phyloP scores from a whole-genome alignment of 1,140 invertebrate genomes.

The Drosophila nannoptera region DNA sequence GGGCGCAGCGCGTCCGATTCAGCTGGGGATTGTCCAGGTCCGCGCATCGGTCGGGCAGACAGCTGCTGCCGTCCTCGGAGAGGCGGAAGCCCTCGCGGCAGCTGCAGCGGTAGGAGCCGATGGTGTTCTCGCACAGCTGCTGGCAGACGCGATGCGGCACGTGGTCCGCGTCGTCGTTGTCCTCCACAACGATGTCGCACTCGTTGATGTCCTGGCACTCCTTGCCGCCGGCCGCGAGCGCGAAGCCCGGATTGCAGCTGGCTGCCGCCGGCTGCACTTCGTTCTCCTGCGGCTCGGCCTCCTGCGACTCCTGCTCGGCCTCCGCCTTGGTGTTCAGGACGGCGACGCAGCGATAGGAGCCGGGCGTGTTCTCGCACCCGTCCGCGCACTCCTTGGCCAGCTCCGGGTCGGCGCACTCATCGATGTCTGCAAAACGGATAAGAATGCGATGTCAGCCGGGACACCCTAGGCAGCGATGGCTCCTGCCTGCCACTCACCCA shows the following conservation, averaged over 20 bases:
- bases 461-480: background rate
- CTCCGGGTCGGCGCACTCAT: slow-evolving; percentile 83
- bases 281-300: background rate
- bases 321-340: slow-evolving; percentile 35
- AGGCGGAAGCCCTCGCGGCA: slow-evolving; percentile 79
- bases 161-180: slow-evolving; percentile 62
- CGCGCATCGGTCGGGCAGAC: slow-evolving; percentile 65
- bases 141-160: slow-evolving; percentile 80
- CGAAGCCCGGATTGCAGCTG: slow-evolving; percentile 82
- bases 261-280: too few species aligned
- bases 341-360: slow-evolving; percentile 84
- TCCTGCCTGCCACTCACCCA: slow-evolving; percentile 60
- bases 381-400: slow-evolving; percentile 81
- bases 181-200: slow-evolving; percentile 80
- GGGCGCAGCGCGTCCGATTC: slow-evolving; percentile 80
- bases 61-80: slow-evolving; percentile 70
- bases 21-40: slow-evolving; percentile 66
- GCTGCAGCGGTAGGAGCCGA: slow-evolving; percentile 83
- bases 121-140: slow-evolving; percentile 83
- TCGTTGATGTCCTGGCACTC: slow-evolving; percentile 84
- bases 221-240: slow-evolving; percentile 78
- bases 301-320: background rate
- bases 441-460: background rate
- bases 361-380: slow-evolving; percentile 84
- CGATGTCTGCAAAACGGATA: slow-evolving; percentile 81